Evolutionary conservation across 2,888 invertebrate genomes (phyloP).

Genomic region (Clusia tigrina): DNA sequence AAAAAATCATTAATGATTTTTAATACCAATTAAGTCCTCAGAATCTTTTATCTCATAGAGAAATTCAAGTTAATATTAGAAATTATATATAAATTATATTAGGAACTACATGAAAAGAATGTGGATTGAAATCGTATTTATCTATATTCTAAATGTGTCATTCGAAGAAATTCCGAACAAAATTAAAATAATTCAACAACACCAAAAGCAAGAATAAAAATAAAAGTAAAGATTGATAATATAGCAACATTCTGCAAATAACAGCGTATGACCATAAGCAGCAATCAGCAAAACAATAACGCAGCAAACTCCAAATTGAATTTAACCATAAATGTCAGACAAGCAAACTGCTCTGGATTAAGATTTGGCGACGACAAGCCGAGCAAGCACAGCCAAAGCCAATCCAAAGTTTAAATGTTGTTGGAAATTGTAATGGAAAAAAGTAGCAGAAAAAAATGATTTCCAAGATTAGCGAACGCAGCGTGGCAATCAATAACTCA

Average conservation of each 20-base stretch:
- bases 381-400: slow-evolving; percentile 9
- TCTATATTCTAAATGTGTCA: too few species aligned
- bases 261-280: slow-evolving; percentile 27
- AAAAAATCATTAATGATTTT: too few species aligned
- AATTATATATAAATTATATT: too few species aligned
- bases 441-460: not conserved
- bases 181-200: too few species aligned
- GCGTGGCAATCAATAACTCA: slow-evolving; percentile 62
- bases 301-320: slow-evolving; percentile 51
- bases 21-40: too few species aligned
- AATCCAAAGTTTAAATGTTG: not conserved
- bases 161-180: too few species aligned
- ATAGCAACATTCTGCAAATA: slow-evolving; percentile 42
- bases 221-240: not conserved
- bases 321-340: slow-evolving; percentile 53
- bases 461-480: slow-evolving; percentile 33
- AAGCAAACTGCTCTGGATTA: slow-evolving; percentile 40
- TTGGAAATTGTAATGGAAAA: not conserved
- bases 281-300: slow-evolving; percentile 4
- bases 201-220: not conserved
- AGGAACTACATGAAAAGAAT: too few species aligned
- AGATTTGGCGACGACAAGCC: slow-evolving; percentile 32
- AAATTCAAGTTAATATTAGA: too few species aligned
- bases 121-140: too few species aligned
- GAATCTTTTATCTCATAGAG: too few species aligned